A percentile compares a stretch with the other conserved stretches of the same genome.
Conservation (phyloP, 2,113 vertebrate genomes). For the Cygnus buccinator region DNA sequence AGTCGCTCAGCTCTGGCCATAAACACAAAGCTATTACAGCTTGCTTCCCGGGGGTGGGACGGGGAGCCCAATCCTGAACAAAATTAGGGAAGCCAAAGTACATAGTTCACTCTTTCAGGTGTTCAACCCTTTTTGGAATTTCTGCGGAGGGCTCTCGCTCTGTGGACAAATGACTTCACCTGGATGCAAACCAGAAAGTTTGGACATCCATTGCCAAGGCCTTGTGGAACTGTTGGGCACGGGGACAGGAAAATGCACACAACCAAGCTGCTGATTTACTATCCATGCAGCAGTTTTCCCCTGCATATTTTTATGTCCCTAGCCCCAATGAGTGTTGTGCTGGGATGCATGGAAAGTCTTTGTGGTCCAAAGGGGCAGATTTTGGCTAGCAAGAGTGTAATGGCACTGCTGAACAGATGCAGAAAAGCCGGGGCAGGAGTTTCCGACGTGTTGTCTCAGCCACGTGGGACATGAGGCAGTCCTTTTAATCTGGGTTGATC, state of each 20-base stretch:
- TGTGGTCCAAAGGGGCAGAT: not conserved
- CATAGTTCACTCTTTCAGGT: rapidly evolving
- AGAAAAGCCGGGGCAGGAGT: not conserved
- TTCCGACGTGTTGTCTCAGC: not conserved
- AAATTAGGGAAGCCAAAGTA: not conserved
- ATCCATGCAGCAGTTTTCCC: not conserved
- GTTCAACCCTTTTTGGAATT: not conserved
- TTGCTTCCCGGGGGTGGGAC: not conserved
- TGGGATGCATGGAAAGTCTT: not conserved
- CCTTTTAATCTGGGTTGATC: not conserved
- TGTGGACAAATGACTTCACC: not conserved
- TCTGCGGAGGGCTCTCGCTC: not conserved
- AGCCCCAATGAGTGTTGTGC: rapidly evolving
- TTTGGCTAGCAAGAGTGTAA: not conserved
- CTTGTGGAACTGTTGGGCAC: not conserved
- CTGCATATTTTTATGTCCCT: not conserved
- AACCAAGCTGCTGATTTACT: not conserved
- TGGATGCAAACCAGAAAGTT: not conserved
- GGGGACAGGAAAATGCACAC: not conserved
- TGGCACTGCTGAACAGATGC: not conserved
- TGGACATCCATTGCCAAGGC: not conserved
- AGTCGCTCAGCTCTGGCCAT: not conserved
- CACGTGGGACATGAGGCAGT: not conserved
- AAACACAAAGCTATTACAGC: not conserved
- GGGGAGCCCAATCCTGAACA: not conserved